Base-by-base conservation (phyloP, 2,888 invertebrate genomes). In the Limnephilus lunatus region DNA sequence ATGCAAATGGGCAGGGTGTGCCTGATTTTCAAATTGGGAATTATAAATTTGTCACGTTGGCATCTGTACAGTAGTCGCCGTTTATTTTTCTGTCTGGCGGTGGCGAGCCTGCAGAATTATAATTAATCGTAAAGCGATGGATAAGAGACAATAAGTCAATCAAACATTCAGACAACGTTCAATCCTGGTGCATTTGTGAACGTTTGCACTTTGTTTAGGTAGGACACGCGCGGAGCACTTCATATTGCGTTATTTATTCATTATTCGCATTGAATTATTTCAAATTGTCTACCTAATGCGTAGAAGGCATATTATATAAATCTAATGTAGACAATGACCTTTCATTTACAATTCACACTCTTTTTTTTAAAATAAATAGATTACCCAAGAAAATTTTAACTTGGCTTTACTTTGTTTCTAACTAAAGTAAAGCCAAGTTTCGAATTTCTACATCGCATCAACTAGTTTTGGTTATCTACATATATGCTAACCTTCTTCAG, bases 21-120 rank as follows among this genome's bases (percentile, higher is more conserved):
- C 31, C 88, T 88, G 68, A 53, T 88, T 86, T 86, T 86, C 86
- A 86, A 83, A 86, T 86, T 48, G 86, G 86, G 31, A 35, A 86
- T 48, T 86, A 86, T 39, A 82, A 14, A 48, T 86, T 86, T 48
- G 12, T 86, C 86, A 86, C 86, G 86, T 86, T 39, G 35, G 35
- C 32, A 25, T 83, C 35, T 35, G 44, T n/a, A 86, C 48, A 25
- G 48, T 30, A 30, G 86, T 30, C 48, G 86, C 86, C 86, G 86
- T 86, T 44, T 86, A 86, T 86, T 86, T 48, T 86, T 48, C 48
- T 86, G 86, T 86, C 86, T 86, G 44, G 30, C 48, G n/a, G 44
- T 86, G 44, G 86, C 88, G 31, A 88, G 31, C 32, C 68, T 31
- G 19, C 68, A 9, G 68, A 88, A 88, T 88, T 53, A 53, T 68